phyloP scores from a whole-genome alignment of 2,888 invertebrate species.

The Nomada goodeniana region DNA sequence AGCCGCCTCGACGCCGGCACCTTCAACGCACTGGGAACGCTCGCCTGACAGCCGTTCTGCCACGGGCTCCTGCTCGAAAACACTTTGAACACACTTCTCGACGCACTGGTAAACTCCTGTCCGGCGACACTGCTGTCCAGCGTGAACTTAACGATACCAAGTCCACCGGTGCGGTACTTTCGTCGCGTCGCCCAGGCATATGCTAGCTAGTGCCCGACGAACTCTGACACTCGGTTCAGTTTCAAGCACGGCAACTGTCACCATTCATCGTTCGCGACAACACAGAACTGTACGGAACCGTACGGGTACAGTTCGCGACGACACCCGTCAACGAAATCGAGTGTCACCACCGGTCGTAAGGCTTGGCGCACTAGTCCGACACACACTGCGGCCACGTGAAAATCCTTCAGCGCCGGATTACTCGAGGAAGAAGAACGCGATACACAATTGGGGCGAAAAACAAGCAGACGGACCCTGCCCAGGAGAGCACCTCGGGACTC shows the following conservation, averaged over 20 bases:
- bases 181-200: no score
- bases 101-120: slow-evolving; percentile 17
- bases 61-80: slow-evolving; percentile 17
- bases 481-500: slow-evolving; percentile 19
- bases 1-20: slow-evolving; percentile 29
- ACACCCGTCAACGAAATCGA: not conserved
- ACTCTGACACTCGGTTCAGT: slow-evolving; percentile 1
- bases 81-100: slow-evolving; percentile 32
- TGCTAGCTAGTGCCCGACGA: not conserved
- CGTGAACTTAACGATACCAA: no score
- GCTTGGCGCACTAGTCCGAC: slow-evolving; percentile 24
- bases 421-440: not conserved
- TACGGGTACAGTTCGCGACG: slow-evolving; percentile 15
- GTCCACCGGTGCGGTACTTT: no score
- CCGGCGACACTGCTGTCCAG: not conserved
- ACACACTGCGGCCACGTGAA: slow-evolving; percentile 34
- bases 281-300: no score
- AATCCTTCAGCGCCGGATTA: not conserved
- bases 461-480: not conserved
- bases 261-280: slow-evolving; percentile 2
- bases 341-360: slow-evolving; percentile 35
- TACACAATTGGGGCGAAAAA: slow-evolving; percentile 5
- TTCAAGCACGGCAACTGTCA: slow-evolving; percentile 30
- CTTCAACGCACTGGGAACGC: slow-evolving; percentile 4
- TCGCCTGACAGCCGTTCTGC: slow-evolving; percentile 13